Percentiles rank a stretch among this genome's conserved stretches.
phyloP scores from a whole-genome alignment of 2,888 invertebrate genomes.

The Amorpha juglandis region DNA sequence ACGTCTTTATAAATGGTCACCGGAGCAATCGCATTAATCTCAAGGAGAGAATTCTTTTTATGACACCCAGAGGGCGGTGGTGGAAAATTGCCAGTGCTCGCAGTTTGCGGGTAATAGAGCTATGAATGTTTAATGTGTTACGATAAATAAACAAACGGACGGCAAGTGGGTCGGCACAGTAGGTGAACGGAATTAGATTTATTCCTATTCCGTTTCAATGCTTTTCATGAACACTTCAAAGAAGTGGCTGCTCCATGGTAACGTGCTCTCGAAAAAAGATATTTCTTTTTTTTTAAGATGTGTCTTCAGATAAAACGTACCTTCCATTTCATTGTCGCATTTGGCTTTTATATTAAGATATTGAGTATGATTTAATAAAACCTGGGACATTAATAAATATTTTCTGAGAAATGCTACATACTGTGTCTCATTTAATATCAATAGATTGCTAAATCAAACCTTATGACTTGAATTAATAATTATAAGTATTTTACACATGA shows the following conservation, averaged over 20 bases:
- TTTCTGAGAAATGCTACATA: neutral
- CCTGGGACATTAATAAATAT: neutral
- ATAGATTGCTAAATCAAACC: no score
- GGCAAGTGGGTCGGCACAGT: slow-evolving; percentile 25
- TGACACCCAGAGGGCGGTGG: slow-evolving; percentile 48
- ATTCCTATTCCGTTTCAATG: slow-evolving; percentile 13
- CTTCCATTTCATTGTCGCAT: neutral
- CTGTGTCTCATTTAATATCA: neutral
- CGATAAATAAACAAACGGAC: slow-evolving; percentile 36
- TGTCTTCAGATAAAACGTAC: neutral
- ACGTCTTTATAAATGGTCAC: slow-evolving; percentile 17
- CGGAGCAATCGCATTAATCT: slow-evolving; percentile 52
- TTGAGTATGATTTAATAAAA: neutral
- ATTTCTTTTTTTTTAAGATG: neutral
- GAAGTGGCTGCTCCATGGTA: neutral
- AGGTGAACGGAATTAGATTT: slow-evolving; percentile 27
- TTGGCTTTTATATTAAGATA: neutral
- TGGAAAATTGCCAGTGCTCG: slow-evolving; percentile 47
- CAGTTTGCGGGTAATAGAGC: slow-evolving; percentile 45
- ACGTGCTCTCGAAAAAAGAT: neutral
- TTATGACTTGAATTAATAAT: no score
- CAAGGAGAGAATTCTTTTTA: slow-evolving; percentile 53
- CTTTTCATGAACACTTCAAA: slow-evolving; percentile 14
- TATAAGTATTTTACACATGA: neutral
- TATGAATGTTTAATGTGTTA: slow-evolving; percentile 42